Base-by-base conservation (phyloP, 2,888 invertebrate species). In the Synanthedon andrenaeformis region DNA sequence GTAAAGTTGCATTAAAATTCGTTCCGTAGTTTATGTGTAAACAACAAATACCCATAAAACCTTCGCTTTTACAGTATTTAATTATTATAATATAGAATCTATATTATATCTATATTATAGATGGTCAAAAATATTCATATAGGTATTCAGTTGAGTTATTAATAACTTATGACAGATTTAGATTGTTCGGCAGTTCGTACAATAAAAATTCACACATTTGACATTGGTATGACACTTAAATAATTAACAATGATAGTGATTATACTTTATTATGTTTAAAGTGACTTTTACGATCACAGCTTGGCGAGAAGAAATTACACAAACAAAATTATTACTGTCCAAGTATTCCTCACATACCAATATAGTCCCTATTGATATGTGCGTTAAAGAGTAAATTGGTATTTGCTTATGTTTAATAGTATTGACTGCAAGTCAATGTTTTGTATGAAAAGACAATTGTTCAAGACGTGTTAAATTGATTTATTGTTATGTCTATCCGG, bases 191-290 rank as follows among this genome's bases (percentile, higher is more conserved):
- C 28, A 35, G 28, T 28, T 35, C 10, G 23, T 23, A 23, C 10
- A 35, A 35, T 35, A 1, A 35, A 35, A 35, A 35, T 35, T 3
- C 35, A 35, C 35, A 35, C 35, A 35, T 35, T 10, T 35, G 3
- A 35, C 35, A 35, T 35, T 35, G 35, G 35, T 35, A 35, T 35
- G 35, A 35, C 35, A 10, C 35, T 35, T 35, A 55, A 57, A 57
- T 60, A 60, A 63, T 63, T 62, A 61, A 62, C 67, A 65, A 67
- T 67, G 63, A 65, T 62, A 60, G 56, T 60, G 58, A 59, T 65
- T 62, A 63, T 62, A 65, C 66, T 69, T 69, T 72, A 74, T 67
- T 65, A 67, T 62, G 66, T 53, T 55, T 57, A 58, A 61, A 64
- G 57, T 59, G 60, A 62, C 61, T 65, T 70, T 68, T 68, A 70